Conservation (phyloP, 2,113 vertebrate species). For the Lates calcarifer region DNA sequence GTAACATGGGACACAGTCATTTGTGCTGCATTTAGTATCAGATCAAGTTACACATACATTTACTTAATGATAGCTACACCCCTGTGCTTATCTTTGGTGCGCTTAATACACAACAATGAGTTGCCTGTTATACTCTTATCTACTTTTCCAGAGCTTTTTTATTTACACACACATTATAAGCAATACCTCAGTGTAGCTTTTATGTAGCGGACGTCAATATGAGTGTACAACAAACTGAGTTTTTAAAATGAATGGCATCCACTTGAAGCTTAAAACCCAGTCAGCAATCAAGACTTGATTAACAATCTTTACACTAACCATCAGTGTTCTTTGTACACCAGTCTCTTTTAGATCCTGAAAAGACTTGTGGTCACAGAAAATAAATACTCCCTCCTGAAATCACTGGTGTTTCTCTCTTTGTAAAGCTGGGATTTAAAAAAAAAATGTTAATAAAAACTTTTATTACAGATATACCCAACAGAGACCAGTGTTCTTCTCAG, state of each 20-base stretch:
- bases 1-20: background rate
- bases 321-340: background rate
- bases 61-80: background rate
- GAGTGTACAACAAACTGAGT: background rate
- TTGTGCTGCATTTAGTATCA: background rate
- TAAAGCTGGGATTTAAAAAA: background rate
- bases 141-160: background rate
- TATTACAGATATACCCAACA: background rate
- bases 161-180: background rate
- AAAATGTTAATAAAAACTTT: conserved; percentile 2
- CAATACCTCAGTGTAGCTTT: background rate
- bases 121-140: background rate
- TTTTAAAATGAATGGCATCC: background rate
- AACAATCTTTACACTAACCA: background rate
- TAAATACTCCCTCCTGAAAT: background rate
- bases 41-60: background rate
- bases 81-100: background rate
- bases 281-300: background rate
- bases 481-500: background rate
- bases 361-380: no score
- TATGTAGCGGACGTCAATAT: background rate
- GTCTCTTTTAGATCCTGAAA: no score
- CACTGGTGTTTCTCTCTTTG: background rate
- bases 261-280: background rate
- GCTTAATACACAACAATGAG: background rate